Conservation (phyloP, 2,797 vertebrate genomes). For the Antrozous pallidus region DNA sequence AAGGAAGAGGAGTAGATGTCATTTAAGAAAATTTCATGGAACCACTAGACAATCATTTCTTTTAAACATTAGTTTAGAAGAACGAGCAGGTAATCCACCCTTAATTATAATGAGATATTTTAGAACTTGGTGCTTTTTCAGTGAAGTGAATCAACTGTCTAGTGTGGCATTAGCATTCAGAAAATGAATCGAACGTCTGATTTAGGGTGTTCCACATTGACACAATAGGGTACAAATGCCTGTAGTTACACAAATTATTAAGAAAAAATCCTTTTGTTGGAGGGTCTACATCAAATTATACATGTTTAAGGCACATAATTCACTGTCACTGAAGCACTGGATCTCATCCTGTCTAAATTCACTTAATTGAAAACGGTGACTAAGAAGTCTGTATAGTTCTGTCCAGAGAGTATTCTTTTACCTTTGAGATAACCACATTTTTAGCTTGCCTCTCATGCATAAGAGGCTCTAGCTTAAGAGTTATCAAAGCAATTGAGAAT, state of each 20-base stretch:
- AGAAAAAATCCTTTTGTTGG: constrained; percentile 15
- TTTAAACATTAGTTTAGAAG: background rate
- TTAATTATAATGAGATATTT: background rate
- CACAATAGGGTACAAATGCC: background rate
- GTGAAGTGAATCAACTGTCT: background rate
- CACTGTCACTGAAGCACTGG: background rate
- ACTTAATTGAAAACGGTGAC: background rate
- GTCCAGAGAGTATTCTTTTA: background rate
- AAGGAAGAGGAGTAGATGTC: background rate
- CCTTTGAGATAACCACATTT: background rate
- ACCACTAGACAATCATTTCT: background rate
- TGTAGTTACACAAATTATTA: background rate
- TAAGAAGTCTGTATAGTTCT: background rate
- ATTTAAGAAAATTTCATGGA: constrained; percentile 26
- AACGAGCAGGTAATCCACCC: background rate
- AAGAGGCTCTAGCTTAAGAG: background rate
- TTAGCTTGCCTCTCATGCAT: background rate
- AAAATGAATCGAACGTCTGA: background rate
- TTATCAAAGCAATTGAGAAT: background rate
- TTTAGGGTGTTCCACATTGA: background rate
- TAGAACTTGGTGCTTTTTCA: background rate
- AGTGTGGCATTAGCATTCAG: background rate
- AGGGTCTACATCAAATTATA: background rate
- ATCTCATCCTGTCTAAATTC: background rate
- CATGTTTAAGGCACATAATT: background rate